A percentile compares a stretch with the other conserved stretches of the same genome.
Evolutionary conservation across 2,113 vertebrate species (phyloP).

Genomic region (Macquaria ambigua): DNA sequence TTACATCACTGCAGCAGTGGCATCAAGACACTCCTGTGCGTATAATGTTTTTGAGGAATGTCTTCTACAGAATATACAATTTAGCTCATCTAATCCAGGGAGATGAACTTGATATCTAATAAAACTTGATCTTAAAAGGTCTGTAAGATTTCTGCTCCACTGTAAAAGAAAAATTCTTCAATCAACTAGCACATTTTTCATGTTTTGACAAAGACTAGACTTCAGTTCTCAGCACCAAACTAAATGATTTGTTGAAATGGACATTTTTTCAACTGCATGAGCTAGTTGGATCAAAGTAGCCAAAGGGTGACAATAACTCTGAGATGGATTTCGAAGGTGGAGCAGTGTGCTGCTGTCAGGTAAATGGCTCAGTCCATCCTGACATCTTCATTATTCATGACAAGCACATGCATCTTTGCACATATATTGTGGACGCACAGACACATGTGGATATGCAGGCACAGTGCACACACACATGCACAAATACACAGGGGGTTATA

Average conservation of each 20-base stretch:
- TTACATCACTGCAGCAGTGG: background rate
- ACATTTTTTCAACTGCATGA: background rate
- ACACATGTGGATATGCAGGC: background rate
- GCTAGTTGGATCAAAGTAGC: background rate
- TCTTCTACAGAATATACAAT: background rate
- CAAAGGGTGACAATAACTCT: conserved; percentile 13
- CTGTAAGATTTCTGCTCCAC: background rate
- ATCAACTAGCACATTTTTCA: background rate
- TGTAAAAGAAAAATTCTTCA: background rate
- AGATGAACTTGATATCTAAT: too few relatives aligned
- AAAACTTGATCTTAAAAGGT: background rate
- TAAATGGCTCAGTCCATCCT: conserved; percentile 30
- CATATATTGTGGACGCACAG: background rate
- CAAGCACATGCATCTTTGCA: conserved; percentile 11
- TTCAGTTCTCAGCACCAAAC: too few relatives aligned
- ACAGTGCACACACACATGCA: background rate
- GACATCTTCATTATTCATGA: conserved; percentile 51
- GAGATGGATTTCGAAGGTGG: conserved; percentile 13
- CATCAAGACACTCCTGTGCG: background rate
- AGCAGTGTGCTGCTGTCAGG: conserved; percentile 23
- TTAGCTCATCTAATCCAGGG: too few relatives aligned
- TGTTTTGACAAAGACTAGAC: background rate
- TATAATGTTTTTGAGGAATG: background rate
- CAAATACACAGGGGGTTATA: background rate
- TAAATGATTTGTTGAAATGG: background rate